Conservation (phyloP, 53 echinoderm and acorn worm species). For the Luidia sarsii region DNA sequence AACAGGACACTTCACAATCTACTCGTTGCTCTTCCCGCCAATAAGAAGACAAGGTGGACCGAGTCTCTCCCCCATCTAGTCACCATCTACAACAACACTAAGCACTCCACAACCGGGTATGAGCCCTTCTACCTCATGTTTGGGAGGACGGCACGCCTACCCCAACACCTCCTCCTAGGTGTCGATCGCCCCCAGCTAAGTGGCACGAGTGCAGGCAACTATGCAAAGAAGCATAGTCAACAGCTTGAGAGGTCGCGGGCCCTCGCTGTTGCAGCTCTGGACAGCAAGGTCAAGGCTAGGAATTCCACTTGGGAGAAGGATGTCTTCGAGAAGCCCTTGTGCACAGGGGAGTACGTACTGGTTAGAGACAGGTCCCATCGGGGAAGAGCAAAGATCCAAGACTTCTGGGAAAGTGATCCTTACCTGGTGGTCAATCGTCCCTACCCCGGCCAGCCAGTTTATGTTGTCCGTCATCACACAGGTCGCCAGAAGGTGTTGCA, state of each 20-base stretch:
- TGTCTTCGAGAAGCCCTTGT: too few relatives aligned
- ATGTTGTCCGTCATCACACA: background rate
- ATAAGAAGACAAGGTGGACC: too few relatives aligned
- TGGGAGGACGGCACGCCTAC: conserved; percentile 23
- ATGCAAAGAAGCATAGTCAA: too few relatives aligned
- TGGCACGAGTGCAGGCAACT: too few relatives aligned
- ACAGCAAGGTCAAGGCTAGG: background rate
- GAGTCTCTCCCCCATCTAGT: too few relatives aligned
- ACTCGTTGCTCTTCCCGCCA: too few relatives aligned
- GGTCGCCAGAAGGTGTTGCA: conserved; percentile 17
- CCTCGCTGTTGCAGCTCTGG: too few relatives aligned
- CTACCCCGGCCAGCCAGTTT: conserved; percentile 26
- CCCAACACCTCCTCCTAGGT: too few relatives aligned
- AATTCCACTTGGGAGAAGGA: too few relatives aligned
- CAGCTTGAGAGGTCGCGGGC: too few relatives aligned
- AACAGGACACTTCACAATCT: too few relatives aligned
- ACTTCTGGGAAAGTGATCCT: conserved; percentile 9
- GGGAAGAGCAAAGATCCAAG: conserved; percentile 25
- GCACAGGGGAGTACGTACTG: conserved; percentile 43
- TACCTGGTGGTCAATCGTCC: conserved; percentile 5
- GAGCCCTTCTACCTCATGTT: conserved; percentile 40
- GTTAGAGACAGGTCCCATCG: conserved; percentile 8
- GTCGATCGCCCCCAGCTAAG: conserved; percentile 1
- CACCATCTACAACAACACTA: conserved; percentile 34
- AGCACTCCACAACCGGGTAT: conserved; percentile 16